A percentile compares a stretch with the other conserved stretches of the same genome.
Conservation (phyloP, 1,140 invertebrate genomes). For the Orius laevigatus region DNA sequence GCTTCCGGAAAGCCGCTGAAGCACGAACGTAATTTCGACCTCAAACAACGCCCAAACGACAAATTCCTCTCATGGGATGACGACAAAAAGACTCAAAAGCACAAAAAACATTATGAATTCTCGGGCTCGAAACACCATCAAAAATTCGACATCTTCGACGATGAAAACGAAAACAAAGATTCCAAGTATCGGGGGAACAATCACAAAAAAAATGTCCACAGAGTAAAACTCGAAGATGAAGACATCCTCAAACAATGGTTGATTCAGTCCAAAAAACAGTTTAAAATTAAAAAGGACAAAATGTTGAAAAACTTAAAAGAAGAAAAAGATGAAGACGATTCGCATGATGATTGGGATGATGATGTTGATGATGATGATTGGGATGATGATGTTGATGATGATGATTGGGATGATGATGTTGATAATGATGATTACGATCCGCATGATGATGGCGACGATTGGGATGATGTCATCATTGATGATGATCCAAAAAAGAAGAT, state of each 20-base stretch:
- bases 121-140: constrained; percentile 6
- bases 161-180: constrained; percentile 7
- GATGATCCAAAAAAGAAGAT: neutral
- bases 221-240: constrained; percentile 12
- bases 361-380: constrained; percentile 3
- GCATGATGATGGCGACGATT: neutral
- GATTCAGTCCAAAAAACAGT: constrained; percentile 11
- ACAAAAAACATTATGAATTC: constrained; percentile 12
- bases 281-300: constrained; percentile 18
- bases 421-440: neutral
- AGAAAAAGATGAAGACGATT: constrained; percentile 8
- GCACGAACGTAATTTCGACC: neutral
- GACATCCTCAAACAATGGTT: constrained; percentile 17
- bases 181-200: neutral
- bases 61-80: constrained; percentile 5
- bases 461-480: neutral
- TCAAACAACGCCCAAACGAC: constrained; percentile 1
- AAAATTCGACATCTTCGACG: constrained; percentile 1
- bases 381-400: neutral
- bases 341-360: neutral
- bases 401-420: neutral
- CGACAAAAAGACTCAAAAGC: constrained; percentile 7
- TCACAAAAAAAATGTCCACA: constrained; percentile 4
- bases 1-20: neutral
- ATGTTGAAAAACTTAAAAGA: constrained; percentile 17